Evolutionary conservation across 2,797 vertebrate genomes (phyloP).

Genomic region (Pempheris klunzingeri): DNA sequence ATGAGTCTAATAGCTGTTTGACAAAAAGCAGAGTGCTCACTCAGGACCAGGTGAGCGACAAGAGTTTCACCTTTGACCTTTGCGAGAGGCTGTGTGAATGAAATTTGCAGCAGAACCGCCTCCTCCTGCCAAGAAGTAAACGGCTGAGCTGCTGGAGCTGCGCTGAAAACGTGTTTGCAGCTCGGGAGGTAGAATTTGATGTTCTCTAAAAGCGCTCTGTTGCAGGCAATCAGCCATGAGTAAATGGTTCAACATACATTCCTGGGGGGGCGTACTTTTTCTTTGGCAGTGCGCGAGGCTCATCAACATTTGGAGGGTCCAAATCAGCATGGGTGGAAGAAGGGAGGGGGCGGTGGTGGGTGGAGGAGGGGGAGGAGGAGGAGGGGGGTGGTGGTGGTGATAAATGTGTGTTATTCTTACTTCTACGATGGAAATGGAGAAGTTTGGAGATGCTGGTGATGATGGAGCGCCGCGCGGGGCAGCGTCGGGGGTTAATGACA

Average conservation of each 20-base stretch:
- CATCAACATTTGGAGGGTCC: constrained; percentile 36
- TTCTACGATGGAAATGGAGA: constrained; percentile 40
- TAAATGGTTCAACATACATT: constrained; percentile 73
- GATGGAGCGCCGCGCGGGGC: constrained; percentile 31
- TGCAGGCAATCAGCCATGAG: constrained; percentile 66
- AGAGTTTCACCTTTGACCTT: constrained; percentile 68
- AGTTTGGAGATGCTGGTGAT: constrained; percentile 53
- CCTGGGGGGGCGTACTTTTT: constrained; percentile 59
- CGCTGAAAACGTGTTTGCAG: constrained; percentile 56
- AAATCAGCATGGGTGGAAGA: constrained; percentile 13
- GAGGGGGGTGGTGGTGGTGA: neutral
- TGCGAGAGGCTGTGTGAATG: constrained; percentile 5
- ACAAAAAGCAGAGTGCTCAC: constrained; percentile 30
- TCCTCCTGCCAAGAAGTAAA: constrained; percentile 39
- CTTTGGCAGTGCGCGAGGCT: constrained; percentile 42
- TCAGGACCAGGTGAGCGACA: neutral
- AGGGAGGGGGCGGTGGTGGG: no score
- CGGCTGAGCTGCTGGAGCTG: constrained; percentile 35
- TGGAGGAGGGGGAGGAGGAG: rapidly evolving
- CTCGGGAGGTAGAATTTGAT: constrained; percentile 54
- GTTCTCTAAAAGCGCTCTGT: constrained; percentile 49
- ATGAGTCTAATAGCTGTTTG: constrained; percentile 56
- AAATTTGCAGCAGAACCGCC: constrained; percentile 6
- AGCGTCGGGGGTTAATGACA: constrained; percentile 66
- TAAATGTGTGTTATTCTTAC: constrained; percentile 56